Evolutionary conservation across 2,797 vertebrate species (phyloP).

Genomic region (Iguana delicatissima): DNA sequence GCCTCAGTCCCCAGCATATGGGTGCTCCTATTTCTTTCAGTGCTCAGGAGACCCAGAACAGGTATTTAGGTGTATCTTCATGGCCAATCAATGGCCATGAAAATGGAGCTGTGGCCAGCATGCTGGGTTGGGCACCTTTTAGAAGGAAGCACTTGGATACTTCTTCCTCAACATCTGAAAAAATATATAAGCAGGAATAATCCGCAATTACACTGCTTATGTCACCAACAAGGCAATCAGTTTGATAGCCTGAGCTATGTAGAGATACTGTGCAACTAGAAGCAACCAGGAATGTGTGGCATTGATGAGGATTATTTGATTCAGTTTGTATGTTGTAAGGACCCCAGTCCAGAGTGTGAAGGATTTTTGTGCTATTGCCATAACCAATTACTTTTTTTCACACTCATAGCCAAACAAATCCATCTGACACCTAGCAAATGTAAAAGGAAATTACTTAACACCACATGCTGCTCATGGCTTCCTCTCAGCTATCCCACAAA

Average conservation of each 20-base stretch:
- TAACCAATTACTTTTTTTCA: conserved; percentile 26
- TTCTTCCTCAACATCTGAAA: too few species aligned
- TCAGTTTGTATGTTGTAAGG: accelerated
- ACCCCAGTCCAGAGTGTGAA: conserved; percentile 1
- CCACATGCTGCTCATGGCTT: conserved; percentile 35
- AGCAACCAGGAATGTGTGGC: neutral
- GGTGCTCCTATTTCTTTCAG: too few species aligned
- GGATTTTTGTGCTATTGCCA: neutral
- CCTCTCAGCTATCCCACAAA: neutral
- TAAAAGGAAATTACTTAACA: conserved; percentile 41
- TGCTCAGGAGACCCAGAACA: too few species aligned
- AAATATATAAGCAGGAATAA: too few species aligned
- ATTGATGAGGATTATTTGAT: neutral
- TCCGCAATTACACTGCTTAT: too few species aligned
- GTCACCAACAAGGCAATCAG: too few species aligned
- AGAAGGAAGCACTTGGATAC: neutral
- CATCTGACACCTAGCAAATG: conserved; percentile 40
- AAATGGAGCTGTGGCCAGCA: neutral
- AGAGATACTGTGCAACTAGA: neutral
- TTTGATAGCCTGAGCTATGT: neutral
- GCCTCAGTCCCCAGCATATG: too few species aligned
- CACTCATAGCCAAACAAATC: conserved; percentile 37
- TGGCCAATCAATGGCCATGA: too few species aligned
- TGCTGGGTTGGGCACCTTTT: neutral
- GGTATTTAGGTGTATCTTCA: too few species aligned